Conservation (phyloP, 2,113 vertebrate genomes). For the Pogonocichla stellata region DNA sequence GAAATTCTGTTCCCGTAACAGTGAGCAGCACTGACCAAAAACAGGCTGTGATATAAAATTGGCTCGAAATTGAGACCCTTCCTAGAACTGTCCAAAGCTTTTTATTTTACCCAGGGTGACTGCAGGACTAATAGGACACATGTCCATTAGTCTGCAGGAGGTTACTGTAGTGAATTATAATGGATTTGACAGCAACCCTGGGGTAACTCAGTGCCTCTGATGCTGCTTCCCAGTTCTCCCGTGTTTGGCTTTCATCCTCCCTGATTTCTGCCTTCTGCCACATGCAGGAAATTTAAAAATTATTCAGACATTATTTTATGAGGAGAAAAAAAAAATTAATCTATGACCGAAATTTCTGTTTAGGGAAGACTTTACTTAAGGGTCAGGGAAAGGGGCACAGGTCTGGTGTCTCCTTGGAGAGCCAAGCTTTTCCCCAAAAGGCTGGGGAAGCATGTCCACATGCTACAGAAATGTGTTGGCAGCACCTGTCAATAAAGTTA, state of each 20-base stretch:
- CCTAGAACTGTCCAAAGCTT: slow-evolving; percentile 18
- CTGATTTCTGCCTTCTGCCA: neutral
- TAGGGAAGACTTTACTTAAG: neutral
- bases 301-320: neutral
- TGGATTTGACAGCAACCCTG: slow-evolving; percentile 43
- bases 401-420: neutral
- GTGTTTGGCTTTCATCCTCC: neutral
- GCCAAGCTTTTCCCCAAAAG: neutral
- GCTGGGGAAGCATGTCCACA: neutral
- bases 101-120: neutral
- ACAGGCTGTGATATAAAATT: neutral
- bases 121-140: neutral
- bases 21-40: neutral
- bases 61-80: neutral
- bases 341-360: neutral
- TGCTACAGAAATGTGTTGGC: neutral
- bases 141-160: neutral
- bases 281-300: neutral
- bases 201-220: slow-evolving; percentile 32
- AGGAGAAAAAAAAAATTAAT: neutral
- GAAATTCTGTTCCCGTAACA: neutral
- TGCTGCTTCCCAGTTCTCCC: neutral
- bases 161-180: slow-evolving; percentile 1
- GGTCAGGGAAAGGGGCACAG: neutral
- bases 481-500: neutral